phyloP scores from a whole-genome alignment of 2,888 invertebrate species.

The Teleiodes luculella region DNA sequence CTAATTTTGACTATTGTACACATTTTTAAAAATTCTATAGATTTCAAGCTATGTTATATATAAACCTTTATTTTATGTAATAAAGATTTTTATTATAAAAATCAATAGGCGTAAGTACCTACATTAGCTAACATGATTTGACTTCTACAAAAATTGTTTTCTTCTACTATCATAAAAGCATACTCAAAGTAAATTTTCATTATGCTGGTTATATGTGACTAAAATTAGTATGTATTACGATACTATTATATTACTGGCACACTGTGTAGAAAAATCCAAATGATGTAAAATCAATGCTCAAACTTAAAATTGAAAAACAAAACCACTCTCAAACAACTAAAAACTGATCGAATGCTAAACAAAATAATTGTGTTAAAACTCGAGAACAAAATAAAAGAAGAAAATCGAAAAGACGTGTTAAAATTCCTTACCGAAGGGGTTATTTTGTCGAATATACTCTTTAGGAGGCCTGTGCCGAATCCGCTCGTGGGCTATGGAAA shows the following conservation, averaged over 20 bases:
- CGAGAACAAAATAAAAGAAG: slow-evolving; percentile 56
- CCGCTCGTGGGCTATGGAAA: slow-evolving; percentile 78
- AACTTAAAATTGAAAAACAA: slow-evolving; percentile 60
- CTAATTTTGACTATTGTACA: background rate
- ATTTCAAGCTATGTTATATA: slow-evolving; percentile 1
- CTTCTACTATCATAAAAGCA: slow-evolving; percentile 69
- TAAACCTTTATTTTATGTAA: background rate
- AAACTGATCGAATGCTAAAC: slow-evolving; percentile 55
- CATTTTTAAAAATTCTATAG: background rate
- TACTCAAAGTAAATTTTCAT: slow-evolving; percentile 68
- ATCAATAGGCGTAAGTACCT: slow-evolving; percentile 50
- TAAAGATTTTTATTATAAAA: slow-evolving; percentile 10
- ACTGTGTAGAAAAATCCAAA: slow-evolving; percentile 61
- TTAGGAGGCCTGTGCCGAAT: slow-evolving; percentile 80
- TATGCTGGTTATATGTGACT: slow-evolving; percentile 61
- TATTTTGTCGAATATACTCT: slow-evolving; percentile 81
- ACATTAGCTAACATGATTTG: slow-evolving; percentile 54
- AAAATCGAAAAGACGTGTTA: slow-evolving; percentile 72
- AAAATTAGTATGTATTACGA: slow-evolving; percentile 58
- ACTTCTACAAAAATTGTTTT: slow-evolving; percentile 56
- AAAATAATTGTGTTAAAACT: slow-evolving; percentile 55
- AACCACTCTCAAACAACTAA: slow-evolving; percentile 58
- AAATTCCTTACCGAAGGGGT: slow-evolving; percentile 80
- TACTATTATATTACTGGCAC: slow-evolving; percentile 70
- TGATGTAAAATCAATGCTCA: slow-evolving; percentile 45